A percentile compares a stretch with the other conserved stretches of the same genome.
Conservation (phyloP, 2,113 vertebrate species). For the Leptosomus discolor region DNA sequence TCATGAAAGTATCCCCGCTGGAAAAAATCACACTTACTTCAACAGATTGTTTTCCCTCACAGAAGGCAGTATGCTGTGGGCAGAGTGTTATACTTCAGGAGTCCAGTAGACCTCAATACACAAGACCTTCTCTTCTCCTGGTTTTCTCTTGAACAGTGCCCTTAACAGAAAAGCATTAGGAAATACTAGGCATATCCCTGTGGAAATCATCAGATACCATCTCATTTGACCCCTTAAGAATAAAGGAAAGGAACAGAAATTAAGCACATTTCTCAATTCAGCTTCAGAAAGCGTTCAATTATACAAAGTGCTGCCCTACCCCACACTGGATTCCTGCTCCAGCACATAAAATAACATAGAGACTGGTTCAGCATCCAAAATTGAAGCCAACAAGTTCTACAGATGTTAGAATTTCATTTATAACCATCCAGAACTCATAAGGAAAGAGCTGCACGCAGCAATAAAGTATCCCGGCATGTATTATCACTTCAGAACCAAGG, state of each 20-base stretch:
- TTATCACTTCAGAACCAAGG: not conserved
- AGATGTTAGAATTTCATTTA: not conserved
- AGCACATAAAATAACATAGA: not conserved
- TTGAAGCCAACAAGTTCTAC: not conserved
- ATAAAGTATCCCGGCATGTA: not conserved
- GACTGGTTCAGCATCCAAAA: conserved; percentile 9
- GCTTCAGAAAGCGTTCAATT: not conserved
- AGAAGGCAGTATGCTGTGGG: not conserved
- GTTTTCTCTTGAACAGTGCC: not conserved
- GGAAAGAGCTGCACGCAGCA: not conserved
- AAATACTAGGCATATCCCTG: not conserved
- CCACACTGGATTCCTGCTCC: not conserved
- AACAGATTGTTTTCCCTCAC: not conserved
- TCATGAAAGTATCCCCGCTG: not conserved
- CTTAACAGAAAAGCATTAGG: not conserved
- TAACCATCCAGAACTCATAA: not conserved
- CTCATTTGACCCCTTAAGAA: not conserved
- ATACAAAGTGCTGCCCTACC: not conserved
- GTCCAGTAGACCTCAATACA: not conserved
- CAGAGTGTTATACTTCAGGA: not conserved
- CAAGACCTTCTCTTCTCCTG: not conserved
- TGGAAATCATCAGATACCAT: not conserved
- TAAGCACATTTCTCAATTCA: not conserved
- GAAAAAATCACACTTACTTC: not conserved
- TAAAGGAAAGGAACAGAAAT: not conserved